Conservation (phyloP, 2,888 invertebrate species). For the Drosophila eohydei region DNA sequence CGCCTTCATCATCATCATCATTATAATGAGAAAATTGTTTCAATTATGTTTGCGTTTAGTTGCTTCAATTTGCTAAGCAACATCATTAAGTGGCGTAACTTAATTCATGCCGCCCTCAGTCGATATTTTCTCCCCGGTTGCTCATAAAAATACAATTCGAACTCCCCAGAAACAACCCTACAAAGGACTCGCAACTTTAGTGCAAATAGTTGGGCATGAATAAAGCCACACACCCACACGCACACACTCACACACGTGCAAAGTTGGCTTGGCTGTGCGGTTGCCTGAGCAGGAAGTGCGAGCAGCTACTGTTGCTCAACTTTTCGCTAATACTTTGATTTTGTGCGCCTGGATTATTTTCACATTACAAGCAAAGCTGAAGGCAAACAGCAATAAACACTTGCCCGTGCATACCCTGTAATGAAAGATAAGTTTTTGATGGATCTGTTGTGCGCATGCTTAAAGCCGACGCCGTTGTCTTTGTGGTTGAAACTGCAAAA, state of each 20-base stretch:
- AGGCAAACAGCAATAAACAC: slow-evolving; percentile 48
- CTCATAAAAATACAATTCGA: slow-evolving; percentile 73
- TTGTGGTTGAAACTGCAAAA: slow-evolving; percentile 14
- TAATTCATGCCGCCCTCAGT: slow-evolving; percentile 47
- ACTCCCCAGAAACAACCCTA: slow-evolving; percentile 41
- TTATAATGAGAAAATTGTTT: slow-evolving; percentile 81
- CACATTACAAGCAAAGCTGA: slow-evolving; percentile 69
- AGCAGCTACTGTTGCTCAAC: slow-evolving; percentile 30
- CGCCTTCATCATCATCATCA: slow-evolving; percentile 55
- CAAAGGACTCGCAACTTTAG: slow-evolving; percentile 14
- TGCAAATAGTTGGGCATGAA: slow-evolving; percentile 63
- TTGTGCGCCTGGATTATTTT: slow-evolving; percentile 74
- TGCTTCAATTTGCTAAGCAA: slow-evolving; percentile 81
- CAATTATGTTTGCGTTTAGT: slow-evolving; percentile 81
- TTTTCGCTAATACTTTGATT: slow-evolving; percentile 73
- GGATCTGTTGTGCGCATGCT: slow-evolving; percentile 43
- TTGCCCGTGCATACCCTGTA: slow-evolving; percentile 3
- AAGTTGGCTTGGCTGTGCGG: slow-evolving; percentile 25
- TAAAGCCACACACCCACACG: slow-evolving; percentile 50
- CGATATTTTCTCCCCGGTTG: slow-evolving; percentile 26
- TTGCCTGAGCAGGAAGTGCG: slow-evolving; percentile 52
- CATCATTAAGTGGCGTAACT: slow-evolving; percentile 79
- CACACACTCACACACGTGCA: slow-evolving; percentile 29
- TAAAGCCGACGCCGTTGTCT: slow-evolving; percentile 25
- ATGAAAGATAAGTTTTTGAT: neutral